phyloP scores from a whole-genome alignment of 2,797 vertebrate species.

The Okamejei kenojei region DNA sequence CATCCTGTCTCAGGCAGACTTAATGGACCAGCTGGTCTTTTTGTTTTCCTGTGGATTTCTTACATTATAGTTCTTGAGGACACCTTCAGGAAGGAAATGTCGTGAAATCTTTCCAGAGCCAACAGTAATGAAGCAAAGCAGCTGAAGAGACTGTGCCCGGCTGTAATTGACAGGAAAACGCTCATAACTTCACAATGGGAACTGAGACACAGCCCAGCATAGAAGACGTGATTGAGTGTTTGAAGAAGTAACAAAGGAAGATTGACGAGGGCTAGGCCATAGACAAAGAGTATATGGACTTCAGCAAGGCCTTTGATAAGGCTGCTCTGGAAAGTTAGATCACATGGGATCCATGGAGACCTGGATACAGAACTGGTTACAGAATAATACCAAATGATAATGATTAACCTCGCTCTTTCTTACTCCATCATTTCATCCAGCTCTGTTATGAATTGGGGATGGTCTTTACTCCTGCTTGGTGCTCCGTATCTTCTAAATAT shows the following conservation, averaged over 20 bases:
- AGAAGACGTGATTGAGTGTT: neutral
- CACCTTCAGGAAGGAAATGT: neutral
- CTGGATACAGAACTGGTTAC: too few relatives aligned
- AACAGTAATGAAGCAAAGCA: neutral
- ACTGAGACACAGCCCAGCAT: neutral
- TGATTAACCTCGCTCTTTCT: neutral
- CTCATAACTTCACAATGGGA: neutral
- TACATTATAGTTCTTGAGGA: neutral
- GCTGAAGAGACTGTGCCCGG: neutral
- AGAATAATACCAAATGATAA: neutral
- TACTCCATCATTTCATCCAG: too few relatives aligned
- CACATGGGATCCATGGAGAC: too few relatives aligned
- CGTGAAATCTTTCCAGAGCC: neutral
- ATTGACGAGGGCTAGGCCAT: too few relatives aligned
- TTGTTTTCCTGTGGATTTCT: neutral
- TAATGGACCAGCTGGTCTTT: neutral
- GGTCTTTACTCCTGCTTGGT: neutral
- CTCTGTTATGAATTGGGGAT: neutral
- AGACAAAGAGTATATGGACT: too few relatives aligned
- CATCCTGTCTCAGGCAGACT: neutral
- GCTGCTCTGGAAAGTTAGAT: too few relatives aligned
- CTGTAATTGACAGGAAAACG: neutral
- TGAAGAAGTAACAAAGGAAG: too few relatives aligned
- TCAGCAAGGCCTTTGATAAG: too few relatives aligned
- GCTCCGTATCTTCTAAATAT: neutral